Evolutionary conservation across 2,113 vertebrate genomes (phyloP), one percentile per base, ranked within the genome.

Genomic region (Mustela lutreola): DNA sequence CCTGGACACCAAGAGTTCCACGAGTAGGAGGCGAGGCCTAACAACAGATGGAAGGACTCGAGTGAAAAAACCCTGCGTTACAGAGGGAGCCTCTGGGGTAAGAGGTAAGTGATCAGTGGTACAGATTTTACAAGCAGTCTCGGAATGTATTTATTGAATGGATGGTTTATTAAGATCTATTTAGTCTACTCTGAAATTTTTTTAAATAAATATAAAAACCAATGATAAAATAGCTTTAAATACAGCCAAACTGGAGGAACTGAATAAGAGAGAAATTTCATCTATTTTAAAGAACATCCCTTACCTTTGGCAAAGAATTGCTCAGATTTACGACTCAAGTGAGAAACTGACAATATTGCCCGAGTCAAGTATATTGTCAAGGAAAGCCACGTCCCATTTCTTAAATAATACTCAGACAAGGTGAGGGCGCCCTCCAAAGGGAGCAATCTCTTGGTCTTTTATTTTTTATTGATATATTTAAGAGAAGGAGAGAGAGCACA

Each of bases 261-360:
- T 79, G 78, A 96, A 94, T 16, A 70, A 94, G 60, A 89, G 36
- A 70, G 45, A 88, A 92, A 85, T 80, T 63, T 45, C 12, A 39
- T 48, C 73, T 58, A 36, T 65, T 62, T 75, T 91, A 79, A 91
- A 76, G 63, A 81, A 56, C 28, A 92, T 71, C 0, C 1, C 67
- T 89, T 90, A 80, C 50, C 58, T 94, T 70, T 36, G 9, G 65
- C 90, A 91, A 84, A 96, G 12, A 97, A 93, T 89, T 62, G 42
- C 45, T 53, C 71, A 65, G 50, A 94, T 94, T 79, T 93, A 91
- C 24, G 76, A 62, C 33, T 91, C 7, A 75, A 62, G 78, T 94
- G 36, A 97, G 63, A 82, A 80, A 76, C 28, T 78, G 67, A 86
- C 24, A 45, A 33, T 22, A 87, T 33, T 26, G 36, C 28, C 11